Evolutionary conservation across 2,888 invertebrate species (phyloP).

Genomic region (Meghimatium bilineatum): DNA sequence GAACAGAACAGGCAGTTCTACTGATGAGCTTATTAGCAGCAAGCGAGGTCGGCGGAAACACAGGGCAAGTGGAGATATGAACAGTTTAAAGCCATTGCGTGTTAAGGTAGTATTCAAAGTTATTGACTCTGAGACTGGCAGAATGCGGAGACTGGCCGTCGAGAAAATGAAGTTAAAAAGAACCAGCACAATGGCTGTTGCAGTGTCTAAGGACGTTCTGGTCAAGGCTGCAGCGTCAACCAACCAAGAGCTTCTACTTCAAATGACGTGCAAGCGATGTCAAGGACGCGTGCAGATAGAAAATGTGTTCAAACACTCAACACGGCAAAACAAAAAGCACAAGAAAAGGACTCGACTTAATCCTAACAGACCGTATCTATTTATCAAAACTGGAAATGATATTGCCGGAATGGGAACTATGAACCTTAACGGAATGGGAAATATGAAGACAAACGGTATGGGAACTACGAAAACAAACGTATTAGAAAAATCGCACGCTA

Average conservation of each 20-base stretch:
- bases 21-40: background rate
- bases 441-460: background rate
- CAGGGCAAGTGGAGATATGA: background rate
- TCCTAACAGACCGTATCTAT: constrained; percentile 1
- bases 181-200: background rate
- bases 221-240: background rate
- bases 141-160: background rate
- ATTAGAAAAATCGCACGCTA: background rate
- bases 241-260: background rate
- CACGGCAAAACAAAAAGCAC: background rate
- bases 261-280: constrained; percentile 16
- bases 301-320: background rate
- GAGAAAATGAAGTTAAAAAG: background rate
- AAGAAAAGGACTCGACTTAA: background rate
- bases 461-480: background rate
- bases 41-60: background rate
- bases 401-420: background rate
- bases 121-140: background rate
- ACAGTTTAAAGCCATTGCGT: background rate
- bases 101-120: background rate
- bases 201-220: background rate
- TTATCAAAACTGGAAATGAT: background rate
- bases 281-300: background rate
- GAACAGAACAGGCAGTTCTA: background rate
- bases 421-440: background rate